These are phyloP conservation scores for Amphipoea oculea DNA, from an alignment of 2,888 invertebrate species.

Conservation along the genomic window DNA sequence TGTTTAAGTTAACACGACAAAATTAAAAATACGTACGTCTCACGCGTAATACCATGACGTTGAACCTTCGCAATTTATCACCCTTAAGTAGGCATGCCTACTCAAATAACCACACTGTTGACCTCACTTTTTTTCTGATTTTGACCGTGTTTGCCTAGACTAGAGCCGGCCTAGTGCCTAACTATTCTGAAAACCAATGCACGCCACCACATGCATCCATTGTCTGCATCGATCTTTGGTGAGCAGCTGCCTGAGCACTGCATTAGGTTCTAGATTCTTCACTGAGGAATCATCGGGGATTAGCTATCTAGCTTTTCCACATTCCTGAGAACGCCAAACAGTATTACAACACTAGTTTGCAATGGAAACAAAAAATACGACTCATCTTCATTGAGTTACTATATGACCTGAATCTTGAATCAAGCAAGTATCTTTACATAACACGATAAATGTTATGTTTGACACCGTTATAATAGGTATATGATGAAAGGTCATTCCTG, in stretches of 20 bases:
- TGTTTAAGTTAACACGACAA: too few species aligned
- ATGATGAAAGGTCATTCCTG: conserved; percentile 17
- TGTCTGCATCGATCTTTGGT: not conserved
- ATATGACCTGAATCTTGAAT: not conserved
- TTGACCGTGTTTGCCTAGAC: too few species aligned
- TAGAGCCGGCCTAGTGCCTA: too few species aligned
- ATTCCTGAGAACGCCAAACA: not conserved
- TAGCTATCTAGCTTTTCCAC: not conserved
- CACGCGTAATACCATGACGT: too few species aligned
- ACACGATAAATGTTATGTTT: not conserved
- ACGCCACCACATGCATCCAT: not conserved
- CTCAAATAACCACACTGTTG: too few species aligned
- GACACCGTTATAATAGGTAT: not conserved
- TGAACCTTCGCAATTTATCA: too few species aligned
- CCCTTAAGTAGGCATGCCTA: too few species aligned
- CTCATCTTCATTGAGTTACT: not conserved
- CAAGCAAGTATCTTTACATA: not conserved
- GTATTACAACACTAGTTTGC: not conserved
- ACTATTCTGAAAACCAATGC: too few species aligned
- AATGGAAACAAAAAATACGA: not conserved
- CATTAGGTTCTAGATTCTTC: not conserved
- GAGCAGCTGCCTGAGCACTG: not conserved
- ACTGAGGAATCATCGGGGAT: not conserved
- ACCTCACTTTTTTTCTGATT: too few species aligned
- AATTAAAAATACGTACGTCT: too few species aligned